Evolutionary conservation across 2,888 invertebrate genomes (phyloP).

Genomic region (Meta bourneti): DNA sequence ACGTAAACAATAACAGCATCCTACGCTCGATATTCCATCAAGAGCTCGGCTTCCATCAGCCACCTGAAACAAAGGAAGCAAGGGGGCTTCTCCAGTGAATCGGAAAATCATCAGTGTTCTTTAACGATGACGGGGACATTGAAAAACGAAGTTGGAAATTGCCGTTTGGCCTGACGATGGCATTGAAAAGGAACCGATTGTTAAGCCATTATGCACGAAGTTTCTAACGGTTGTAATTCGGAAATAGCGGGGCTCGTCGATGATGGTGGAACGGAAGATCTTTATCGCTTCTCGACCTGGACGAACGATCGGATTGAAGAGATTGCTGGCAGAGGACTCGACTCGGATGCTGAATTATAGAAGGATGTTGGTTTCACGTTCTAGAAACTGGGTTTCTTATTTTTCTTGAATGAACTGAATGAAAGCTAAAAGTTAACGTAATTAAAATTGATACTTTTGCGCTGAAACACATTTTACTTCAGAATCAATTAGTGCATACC

Average conservation of each 20-base stretch:
- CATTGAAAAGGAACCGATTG: conserved; percentile 29
- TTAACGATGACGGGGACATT: conserved; percentile 4
- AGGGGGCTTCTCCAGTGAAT: neutral
- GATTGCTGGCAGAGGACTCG: neutral
- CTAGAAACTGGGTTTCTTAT: too few species aligned
- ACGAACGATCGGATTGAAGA: neutral
- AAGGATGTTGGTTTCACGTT: neutral
- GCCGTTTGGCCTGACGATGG: conserved; percentile 22
- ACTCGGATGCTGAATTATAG: neutral
- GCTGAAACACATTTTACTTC: neutral
- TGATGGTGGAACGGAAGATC: neutral
- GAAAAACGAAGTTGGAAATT: conserved; percentile 48
- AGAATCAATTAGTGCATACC: neutral
- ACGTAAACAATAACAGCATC: neutral
- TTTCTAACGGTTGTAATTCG: conserved; percentile 6
- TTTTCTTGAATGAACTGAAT: neutral
- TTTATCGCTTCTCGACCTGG: conserved; percentile 10
- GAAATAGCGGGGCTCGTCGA: neutral
- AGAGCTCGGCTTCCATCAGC: neutral
- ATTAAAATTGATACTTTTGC: neutral
- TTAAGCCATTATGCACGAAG: conserved; percentile 7
- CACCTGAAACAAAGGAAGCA: conserved; percentile 1
- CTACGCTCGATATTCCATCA: neutral
- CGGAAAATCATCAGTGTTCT: conserved; percentile 1
- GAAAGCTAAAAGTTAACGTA: neutral